phyloP scores from a whole-genome alignment of 1,140 invertebrate species.

The Oreohelix idahoensis region DNA sequence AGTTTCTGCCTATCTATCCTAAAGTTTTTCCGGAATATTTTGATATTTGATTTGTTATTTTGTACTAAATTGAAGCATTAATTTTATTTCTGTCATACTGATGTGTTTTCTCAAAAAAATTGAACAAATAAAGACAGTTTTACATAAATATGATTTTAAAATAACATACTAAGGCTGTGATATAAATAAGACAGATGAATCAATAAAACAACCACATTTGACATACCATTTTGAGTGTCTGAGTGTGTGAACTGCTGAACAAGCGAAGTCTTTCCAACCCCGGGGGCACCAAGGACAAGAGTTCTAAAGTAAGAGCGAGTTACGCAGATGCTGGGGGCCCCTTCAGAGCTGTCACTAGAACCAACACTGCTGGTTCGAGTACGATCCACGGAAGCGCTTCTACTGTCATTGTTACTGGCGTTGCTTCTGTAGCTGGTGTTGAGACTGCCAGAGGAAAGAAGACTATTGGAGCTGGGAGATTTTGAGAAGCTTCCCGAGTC shows the following conservation, averaged over 20 bases:
- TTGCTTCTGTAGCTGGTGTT: conserved; percentile 1
- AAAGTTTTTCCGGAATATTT: no score
- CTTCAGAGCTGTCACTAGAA: conserved; percentile 19
- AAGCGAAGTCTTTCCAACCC: conserved; percentile 31
- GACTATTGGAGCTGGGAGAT: conserved; percentile 38
- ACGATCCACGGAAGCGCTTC: conserved; percentile 14
- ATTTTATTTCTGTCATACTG: no score
- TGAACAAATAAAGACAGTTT: not conserved
- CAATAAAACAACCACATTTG: no score
- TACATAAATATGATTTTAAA: not conserved
- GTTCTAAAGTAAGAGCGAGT: conserved; percentile 33
- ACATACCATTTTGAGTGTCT: conserved; percentile 5
- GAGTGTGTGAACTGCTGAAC: conserved; percentile 27
- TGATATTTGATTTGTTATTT: no score
- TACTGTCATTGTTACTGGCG: not conserved
- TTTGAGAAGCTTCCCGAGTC: conserved; percentile 35
- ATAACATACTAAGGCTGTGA: not conserved
- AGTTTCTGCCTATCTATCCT: no score
- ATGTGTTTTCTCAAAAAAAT: no score
- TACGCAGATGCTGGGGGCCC: not conserved
- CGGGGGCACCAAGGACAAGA: conserved; percentile 16
- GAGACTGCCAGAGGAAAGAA: conserved; percentile 35
- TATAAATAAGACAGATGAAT: not conserved
- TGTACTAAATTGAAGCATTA: no score
- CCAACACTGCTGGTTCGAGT: conserved; percentile 1